Conservation (phyloP, 2,797 vertebrate genomes). For the Anableps anableps region DNA sequence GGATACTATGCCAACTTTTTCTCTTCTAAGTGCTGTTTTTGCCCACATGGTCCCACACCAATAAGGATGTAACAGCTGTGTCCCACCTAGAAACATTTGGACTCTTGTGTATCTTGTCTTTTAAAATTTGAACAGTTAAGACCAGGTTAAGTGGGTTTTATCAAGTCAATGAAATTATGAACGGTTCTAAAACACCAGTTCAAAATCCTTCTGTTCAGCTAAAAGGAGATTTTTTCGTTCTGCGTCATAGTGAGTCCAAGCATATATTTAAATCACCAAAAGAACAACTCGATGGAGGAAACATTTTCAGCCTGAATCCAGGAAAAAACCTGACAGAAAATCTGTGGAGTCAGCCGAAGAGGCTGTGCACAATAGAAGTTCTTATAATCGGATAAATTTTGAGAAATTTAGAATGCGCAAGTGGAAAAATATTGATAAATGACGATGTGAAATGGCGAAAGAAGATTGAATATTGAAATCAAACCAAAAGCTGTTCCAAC, state of each 20-base stretch:
- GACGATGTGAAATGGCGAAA: background rate
- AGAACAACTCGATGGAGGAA: background rate
- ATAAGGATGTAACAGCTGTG: background rate
- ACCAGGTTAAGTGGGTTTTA: background rate
- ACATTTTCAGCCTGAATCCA: background rate
- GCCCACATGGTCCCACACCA: background rate
- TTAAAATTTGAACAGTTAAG: background rate
- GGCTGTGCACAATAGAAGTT: background rate
- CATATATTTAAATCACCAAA: background rate
- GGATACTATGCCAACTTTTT: background rate
- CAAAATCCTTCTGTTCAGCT: background rate
- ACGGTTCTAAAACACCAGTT: background rate
- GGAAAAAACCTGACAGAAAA: background rate
- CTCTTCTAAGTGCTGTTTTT: background rate
- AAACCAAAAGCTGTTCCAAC: background rate
- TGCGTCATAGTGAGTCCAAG: background rate
- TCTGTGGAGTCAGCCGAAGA: background rate
- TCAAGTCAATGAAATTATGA: background rate
- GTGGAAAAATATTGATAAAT: background rate
- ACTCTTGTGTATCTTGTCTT: background rate
- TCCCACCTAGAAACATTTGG: background rate
- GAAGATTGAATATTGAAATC: background rate
- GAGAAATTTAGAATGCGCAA: background rate
- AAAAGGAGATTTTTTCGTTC: background rate
- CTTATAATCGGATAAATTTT: background rate